Percentiles rank a stretch among this genome's conserved stretches.
Conservation (phyloP, 2,797 vertebrate genomes). For the Etheostoma perlongum region DNA sequence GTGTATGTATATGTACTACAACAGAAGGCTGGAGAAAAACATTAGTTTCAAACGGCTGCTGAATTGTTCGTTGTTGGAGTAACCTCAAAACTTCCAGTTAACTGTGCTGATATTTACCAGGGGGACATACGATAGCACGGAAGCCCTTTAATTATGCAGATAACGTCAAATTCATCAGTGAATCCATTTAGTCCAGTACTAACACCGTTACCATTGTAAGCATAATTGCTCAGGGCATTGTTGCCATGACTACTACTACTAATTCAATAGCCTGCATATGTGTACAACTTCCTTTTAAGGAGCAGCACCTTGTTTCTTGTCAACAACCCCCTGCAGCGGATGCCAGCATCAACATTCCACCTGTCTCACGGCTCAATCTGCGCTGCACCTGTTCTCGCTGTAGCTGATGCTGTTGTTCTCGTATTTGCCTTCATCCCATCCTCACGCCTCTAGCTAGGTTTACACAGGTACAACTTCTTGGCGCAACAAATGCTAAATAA, state of each 20-base stretch:
- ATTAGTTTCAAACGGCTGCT: constrained; percentile 52
- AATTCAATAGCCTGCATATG: constrained; percentile 55
- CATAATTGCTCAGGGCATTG: constrained; percentile 63
- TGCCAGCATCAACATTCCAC: constrained; percentile 35
- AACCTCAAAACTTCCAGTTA: constrained; percentile 60
- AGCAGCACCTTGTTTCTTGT: constrained; percentile 64
- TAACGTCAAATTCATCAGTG: constrained; percentile 70
- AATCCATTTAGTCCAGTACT: constrained; percentile 61
- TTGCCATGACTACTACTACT: constrained; percentile 72
- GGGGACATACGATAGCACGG: constrained; percentile 56
- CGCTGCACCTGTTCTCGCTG: constrained; percentile 29
- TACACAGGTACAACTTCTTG: constrained; percentile 73
- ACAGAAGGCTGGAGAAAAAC: constrained; percentile 64
- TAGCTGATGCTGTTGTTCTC: constrained; percentile 28
- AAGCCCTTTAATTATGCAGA: constrained; percentile 77
- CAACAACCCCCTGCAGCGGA: constrained; percentile 55
- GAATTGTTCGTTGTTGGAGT: constrained; percentile 51
- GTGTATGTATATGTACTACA: constrained; percentile 32
- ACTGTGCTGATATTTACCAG: constrained; percentile 69
- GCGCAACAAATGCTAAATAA: constrained; percentile 76
- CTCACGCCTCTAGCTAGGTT: constrained; percentile 65
- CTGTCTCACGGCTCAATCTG: constrained; percentile 57
- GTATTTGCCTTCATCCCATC: constrained; percentile 48
- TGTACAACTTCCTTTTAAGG: constrained; percentile 64
- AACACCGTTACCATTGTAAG: constrained; percentile 56